phyloP scores from a whole-genome alignment of 2,113 vertebrate genomes.

The Oreochromis niloticus region DNA sequence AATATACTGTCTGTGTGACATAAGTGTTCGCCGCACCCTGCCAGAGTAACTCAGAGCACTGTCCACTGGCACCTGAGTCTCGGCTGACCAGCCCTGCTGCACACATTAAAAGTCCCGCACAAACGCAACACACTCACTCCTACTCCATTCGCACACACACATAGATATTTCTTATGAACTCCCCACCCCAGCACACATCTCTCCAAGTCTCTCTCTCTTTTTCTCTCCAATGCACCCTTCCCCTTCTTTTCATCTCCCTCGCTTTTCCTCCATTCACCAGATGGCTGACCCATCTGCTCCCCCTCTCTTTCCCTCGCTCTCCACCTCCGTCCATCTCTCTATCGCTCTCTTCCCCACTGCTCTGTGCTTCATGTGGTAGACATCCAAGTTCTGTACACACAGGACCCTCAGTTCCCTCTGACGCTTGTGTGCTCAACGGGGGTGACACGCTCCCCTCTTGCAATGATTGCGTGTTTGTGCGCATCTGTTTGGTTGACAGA shows the following conservation, averaged over 20 bases:
- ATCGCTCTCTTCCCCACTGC: conserved; percentile 7
- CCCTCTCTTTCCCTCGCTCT: conserved; percentile 48
- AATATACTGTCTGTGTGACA: not conserved
- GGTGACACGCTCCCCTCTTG: conserved; percentile 3
- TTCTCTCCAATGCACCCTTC: conserved; percentile 33
- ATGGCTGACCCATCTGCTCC: conserved; percentile 81
- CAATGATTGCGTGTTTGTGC: conserved; percentile 17
- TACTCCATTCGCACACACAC: conserved; percentile 7
- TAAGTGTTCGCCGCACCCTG: conserved; percentile 5
- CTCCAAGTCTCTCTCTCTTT: conserved; percentile 4
- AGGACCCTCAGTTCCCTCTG: conserved; percentile 36
- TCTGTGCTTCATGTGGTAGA: conserved; percentile 51
- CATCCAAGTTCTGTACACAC: conserved; percentile 57
- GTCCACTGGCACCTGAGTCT: conserved; percentile 47
- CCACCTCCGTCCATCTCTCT: conserved; percentile 28
- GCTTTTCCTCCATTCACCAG: conserved; percentile 72
- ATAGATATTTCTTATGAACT: conserved; percentile 9
- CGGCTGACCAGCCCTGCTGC: conserved; percentile 12
- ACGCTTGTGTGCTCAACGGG: not conserved
- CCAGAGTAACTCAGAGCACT: not conserved
- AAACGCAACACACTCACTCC: not conserved
- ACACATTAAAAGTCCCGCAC: conserved; percentile 10
- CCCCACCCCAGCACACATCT: not conserved
- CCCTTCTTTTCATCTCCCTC: conserved; percentile 66
- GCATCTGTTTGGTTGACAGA: conserved; percentile 29